Evolutionary conservation across 23 tunicate species (phyloP).

Genomic region (Clavelina lepadiformis): DNA sequence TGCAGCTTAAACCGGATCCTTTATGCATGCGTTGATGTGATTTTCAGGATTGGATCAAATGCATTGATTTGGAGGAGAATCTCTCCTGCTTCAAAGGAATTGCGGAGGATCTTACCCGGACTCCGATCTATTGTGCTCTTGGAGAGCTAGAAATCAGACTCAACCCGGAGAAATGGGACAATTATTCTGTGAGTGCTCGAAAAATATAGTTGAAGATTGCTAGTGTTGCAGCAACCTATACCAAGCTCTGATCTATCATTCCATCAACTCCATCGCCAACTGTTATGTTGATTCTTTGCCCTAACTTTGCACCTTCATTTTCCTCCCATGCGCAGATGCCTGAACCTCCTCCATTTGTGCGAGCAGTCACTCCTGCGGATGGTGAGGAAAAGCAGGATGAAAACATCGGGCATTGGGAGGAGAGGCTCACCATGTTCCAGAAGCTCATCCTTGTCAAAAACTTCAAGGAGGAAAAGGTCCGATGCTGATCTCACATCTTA

Average conservation of each 20-base stretch:
- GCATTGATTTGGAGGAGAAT: slow-evolving; percentile 68
- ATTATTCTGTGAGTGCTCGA: slow-evolving; percentile 54
- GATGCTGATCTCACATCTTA: too few species aligned
- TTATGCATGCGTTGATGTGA: not conserved
- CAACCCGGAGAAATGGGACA: slow-evolving; percentile 62
- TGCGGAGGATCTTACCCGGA: slow-evolving; percentile 62
- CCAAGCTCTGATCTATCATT: too few species aligned
- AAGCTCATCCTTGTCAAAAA: slow-evolving; percentile 76
- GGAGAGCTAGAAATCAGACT: slow-evolving; percentile 86
- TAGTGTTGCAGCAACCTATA: not conserved
- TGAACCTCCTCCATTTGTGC: slow-evolving; percentile 40
- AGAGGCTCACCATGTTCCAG: slow-evolving; percentile 84
- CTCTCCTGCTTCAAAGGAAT: slow-evolving; percentile 55
- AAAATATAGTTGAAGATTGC: not conserved
- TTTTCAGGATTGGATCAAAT: slow-evolving; percentile 72
- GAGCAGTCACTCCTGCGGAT: slow-evolving; percentile 34
- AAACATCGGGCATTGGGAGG: slow-evolving; percentile 91
- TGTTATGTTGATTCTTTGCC: too few species aligned
- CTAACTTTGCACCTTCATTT: too few species aligned
- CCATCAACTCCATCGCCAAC: too few species aligned
- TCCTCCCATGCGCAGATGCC: too few species aligned
- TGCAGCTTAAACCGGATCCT: not conserved
- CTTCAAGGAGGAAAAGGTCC: slow-evolving; percentile 80
- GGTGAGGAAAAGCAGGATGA: slow-evolving; percentile 48
- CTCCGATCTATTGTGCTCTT: slow-evolving; percentile 85